phyloP scores from a whole-genome alignment of 2,888 invertebrate genomes.

The Acleris holmiana region DNA sequence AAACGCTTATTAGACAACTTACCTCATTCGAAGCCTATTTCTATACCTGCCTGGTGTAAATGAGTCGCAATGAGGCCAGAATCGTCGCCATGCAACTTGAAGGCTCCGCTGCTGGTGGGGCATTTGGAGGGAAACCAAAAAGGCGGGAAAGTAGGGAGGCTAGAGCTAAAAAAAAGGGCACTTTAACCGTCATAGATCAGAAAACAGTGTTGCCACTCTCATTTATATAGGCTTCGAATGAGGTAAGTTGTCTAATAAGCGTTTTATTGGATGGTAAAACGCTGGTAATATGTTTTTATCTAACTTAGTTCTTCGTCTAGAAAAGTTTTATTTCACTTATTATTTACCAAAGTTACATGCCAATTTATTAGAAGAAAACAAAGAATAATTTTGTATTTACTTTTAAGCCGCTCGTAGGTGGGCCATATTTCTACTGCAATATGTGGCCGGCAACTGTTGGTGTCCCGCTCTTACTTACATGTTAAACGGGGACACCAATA shows the following conservation, averaged over 20 bases:
- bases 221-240: slow-evolving; percentile 4
- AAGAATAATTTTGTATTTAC: too few species aligned
- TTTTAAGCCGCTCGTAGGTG: too few species aligned
- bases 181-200: slow-evolving; percentile 5
- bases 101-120: neutral
- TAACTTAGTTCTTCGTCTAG: too few species aligned
- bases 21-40: slow-evolving; percentile 14
- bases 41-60: slow-evolving; percentile 7
- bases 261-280: slow-evolving; percentile 11
- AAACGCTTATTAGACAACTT: slow-evolving; percentile 10
- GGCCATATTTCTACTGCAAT: too few species aligned
- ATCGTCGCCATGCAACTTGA: neutral
- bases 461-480: too few species aligned
- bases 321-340: too few species aligned
- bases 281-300: neutral
- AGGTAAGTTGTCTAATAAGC: slow-evolving; percentile 12
- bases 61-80: slow-evolving; percentile 2
- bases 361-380: too few species aligned
- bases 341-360: too few species aligned
- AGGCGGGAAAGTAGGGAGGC: neutral
- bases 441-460: too few species aligned
- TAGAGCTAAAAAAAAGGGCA: slow-evolving; percentile 1
- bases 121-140: neutral
- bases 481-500: too few species aligned
- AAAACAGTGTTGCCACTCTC: slow-evolving; percentile 4